Conservation (phyloP, 2,888 invertebrate species). For the Oxycera nigricornis region DNA sequence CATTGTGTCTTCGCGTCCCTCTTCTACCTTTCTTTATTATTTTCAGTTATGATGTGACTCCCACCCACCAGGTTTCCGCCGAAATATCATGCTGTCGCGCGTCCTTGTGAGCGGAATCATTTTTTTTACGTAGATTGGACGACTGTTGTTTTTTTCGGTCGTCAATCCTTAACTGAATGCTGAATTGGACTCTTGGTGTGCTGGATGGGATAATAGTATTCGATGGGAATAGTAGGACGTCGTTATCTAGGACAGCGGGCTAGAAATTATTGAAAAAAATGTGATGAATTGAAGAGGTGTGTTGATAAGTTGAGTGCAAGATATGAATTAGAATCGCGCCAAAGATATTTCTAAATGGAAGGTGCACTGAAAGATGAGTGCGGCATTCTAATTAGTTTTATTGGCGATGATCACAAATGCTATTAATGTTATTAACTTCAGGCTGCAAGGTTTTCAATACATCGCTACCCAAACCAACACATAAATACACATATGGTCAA, state of each 20-base stretch:
- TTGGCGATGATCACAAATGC: too few relatives aligned
- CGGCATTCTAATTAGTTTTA: too few relatives aligned
- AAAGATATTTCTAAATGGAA: too few relatives aligned
- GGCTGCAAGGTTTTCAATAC: too few relatives aligned
- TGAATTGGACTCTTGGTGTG: neutral
- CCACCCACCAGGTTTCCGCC: neutral
- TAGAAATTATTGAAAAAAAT: neutral
- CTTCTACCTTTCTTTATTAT: conserved; percentile 6
- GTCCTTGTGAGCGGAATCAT: conserved; percentile 13
- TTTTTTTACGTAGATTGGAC: neutral
- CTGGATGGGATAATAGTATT: neutral
- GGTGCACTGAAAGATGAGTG: too few relatives aligned
- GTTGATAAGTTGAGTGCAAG: too few relatives aligned
- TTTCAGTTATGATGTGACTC: neutral
- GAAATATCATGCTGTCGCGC: conserved; percentile 1
- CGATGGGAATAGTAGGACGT: neutral
- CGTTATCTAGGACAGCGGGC: conserved; percentile 23
- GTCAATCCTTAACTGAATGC: neutral
- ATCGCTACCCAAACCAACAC: too few relatives aligned
- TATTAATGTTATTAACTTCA: too few relatives aligned
- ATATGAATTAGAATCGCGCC: too few relatives aligned
- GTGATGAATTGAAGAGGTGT: too few relatives aligned
- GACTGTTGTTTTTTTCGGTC: conserved; percentile 3
- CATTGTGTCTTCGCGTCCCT: conserved; percentile 3
- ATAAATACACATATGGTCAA: too few relatives aligned